Percentiles rank a stretch among this genome's conserved stretches.
phyloP scores from a whole-genome alignment of 1,140 invertebrate genomes.

The Atta colombica region DNA sequence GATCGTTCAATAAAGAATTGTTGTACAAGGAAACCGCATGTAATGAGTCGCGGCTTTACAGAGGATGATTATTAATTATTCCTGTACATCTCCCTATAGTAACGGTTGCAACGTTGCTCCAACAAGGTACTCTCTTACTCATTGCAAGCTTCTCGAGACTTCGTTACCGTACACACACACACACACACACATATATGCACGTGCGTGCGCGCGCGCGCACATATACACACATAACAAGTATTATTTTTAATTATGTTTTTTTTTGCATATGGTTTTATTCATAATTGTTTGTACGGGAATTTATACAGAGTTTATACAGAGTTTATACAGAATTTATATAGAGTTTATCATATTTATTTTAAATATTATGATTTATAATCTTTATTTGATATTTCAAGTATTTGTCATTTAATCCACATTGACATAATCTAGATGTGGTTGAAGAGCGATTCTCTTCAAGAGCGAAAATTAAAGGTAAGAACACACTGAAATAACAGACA shows the following conservation, averaged over 20 bases:
- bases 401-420: background rate
- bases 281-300: background rate
- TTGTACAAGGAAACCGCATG: conserved; percentile 28
- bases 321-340: no score
- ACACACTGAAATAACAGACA: no score
- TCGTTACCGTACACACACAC: background rate
- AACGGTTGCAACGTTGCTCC: background rate
- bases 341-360: background rate
- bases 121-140: background rate
- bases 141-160: background rate
- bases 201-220: no score
- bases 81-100: conserved; percentile 18
- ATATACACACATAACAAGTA: background rate
- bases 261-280: conserved; percentile 2
- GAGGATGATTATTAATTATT: conserved; percentile 59
- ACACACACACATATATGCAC: no score
- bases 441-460: no score
- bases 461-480: no score
- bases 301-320: no score
- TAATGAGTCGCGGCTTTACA: conserved; percentile 13
- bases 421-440: background rate
- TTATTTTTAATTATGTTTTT: conserved; percentile 35
- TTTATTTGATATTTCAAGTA: background rate
- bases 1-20: conserved; percentile 53
- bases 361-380: conserved; percentile 5